Conservation (phyloP, 1,140 invertebrate genomes). For the Thaumetopoea pityocampa region DNA sequence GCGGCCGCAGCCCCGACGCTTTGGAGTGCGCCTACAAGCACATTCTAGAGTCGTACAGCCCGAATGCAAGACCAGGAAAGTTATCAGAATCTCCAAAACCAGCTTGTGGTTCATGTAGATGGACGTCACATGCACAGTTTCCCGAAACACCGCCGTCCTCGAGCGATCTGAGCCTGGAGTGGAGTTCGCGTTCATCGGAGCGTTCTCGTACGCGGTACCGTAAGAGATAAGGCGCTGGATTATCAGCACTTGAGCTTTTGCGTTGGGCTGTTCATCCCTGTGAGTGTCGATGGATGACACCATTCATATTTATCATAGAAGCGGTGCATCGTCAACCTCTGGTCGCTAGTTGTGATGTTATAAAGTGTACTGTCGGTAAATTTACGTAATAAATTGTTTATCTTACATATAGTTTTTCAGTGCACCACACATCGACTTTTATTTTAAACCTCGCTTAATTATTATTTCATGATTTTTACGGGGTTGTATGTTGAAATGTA, state of each 20-base stretch:
- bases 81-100: conserved; percentile 40
- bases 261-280: conserved; percentile 8
- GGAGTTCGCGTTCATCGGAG: conserved; percentile 57
- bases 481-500: no score
- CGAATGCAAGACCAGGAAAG: conserved; percentile 27
- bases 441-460: no score
- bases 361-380: conserved; percentile 1
- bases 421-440: no score
- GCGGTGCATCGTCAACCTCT: no score
- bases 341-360: conserved; percentile 9
- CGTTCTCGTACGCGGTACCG: conserved; percentile 48
- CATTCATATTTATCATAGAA: background rate
- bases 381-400: conserved; percentile 8
- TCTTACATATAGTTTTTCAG: background rate
- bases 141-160: conserved; percentile 62
- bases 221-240: conserved; percentile 45
- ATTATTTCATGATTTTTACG: no score
- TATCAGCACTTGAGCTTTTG: conserved; percentile 11
- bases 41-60: conserved; percentile 57
- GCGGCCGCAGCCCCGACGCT: conserved; percentile 56
- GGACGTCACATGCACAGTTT: conserved; percentile 68
- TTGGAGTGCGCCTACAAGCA: conserved; percentile 67
- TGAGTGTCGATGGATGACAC: conserved; percentile 4
- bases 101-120: conserved; percentile 55
- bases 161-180: conserved; percentile 63